Evolutionary conservation across 2,888 invertebrate species (phyloP), one percentile per base, ranked within the genome.

Genomic region (Hypselothyrea guttata): DNA sequence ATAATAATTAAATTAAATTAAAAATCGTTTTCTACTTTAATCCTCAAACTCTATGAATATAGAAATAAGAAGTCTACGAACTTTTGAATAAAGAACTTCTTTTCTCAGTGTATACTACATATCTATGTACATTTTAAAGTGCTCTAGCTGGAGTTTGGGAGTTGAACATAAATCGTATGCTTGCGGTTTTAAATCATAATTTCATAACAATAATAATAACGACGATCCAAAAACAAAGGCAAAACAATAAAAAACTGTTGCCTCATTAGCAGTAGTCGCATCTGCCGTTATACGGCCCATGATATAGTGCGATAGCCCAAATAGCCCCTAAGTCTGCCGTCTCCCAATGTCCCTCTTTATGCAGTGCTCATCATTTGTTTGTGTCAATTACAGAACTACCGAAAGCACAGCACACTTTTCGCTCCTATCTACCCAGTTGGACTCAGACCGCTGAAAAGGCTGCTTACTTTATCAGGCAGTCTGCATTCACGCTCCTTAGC

Each of bases 141-240:
- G n/a, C n/a, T n/a, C n/a, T n/a, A n/a, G n/a, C n/a, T n/a, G n/a
- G 22, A 22, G 22, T 22, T 22, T 22, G 22, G 22, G 40, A 9
- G 28, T 18, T 18, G 15, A 47, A 30, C 67, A 81, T 76, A 84
- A 77, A 84, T 77, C 55, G 35, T 33, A 54, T 60, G 56, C 68
- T 56, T 56, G 74, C 54, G 75, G 75, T 49, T 57, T 84, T 77
- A 78, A 78, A 78, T 81, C 77, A 84, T 77, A 65, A 56, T 64
- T 79, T 48, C 42, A 67, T 49, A 57, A 65, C 54, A 67, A 67
- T 61, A 63, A 65, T 35, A 61, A 58, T 54, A 46, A 75, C 56
- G 37, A 61, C 42, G 45, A 78, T 61, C 42, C 65, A 56, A 55
- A 64, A 22, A 22, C 22, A 22, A 22, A 22, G 5, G 22, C 22